phyloP scores from a whole-genome alignment of 2,113 vertebrate species.

The Pseudolaguvia tuberculata region DNA sequence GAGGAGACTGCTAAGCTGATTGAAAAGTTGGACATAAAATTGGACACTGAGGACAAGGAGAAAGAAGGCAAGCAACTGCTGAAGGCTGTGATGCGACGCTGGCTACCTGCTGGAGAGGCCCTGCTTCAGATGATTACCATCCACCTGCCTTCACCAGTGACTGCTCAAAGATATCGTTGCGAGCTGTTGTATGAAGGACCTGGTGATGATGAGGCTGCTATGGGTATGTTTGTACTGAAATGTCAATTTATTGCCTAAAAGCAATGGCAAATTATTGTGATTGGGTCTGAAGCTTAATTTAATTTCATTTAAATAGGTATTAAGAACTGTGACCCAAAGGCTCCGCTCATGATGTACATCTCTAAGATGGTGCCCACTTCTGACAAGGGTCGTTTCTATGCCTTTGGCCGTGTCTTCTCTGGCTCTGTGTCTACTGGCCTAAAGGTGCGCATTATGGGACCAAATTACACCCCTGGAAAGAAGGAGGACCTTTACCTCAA shows the following conservation, averaged over 20 bases:
- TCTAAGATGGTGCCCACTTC: conserved; percentile 98
- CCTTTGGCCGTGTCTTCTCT: conserved; percentile 93
- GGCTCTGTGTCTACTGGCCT: conserved; percentile 83
- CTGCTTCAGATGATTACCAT: conserved; percentile 98
- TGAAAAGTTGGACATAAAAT: conserved; percentile 86
- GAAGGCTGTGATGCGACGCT: conserved; percentile 95
- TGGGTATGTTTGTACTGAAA: conserved; percentile 69
- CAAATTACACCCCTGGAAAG: conserved; percentile 91
- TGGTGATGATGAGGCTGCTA: conserved; percentile 85
- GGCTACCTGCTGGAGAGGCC: conserved; percentile 91
- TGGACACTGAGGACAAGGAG: conserved; percentile 85
- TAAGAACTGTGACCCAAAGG: conserved; percentile 93
- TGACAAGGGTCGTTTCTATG: conserved; percentile 94
- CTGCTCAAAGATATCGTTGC: conserved; percentile 91
- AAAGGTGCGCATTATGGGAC: conserved; percentile 95
- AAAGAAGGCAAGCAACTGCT: conserved; percentile 91
- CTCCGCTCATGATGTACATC: conserved; percentile 95
- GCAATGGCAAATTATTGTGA: not conserved
- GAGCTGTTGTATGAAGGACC: conserved; percentile 95
- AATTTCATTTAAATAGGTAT: conserved; percentile 68
- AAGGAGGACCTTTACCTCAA: conserved; percentile 93
- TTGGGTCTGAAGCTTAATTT: not conserved
- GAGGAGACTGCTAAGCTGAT: conserved; percentile 86
- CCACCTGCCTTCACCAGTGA: conserved; percentile 92
- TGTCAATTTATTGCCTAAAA: not conserved